Percentiles rank a stretch among this genome's conserved stretches.
Conservation (phyloP, 2,797 vertebrate species). For the Mus caroli region DNA sequence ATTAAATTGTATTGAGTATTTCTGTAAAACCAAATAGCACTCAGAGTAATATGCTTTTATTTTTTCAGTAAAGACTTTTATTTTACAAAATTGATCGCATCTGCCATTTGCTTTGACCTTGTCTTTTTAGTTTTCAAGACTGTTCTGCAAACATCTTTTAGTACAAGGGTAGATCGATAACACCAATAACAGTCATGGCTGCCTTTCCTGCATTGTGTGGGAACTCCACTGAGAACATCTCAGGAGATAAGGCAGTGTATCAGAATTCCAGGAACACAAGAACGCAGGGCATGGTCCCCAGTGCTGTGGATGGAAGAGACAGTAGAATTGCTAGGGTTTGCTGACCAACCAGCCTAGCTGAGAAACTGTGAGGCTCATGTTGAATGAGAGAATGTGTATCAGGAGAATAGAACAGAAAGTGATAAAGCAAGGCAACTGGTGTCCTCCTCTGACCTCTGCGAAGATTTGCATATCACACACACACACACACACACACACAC, state of each 20-base stretch:
- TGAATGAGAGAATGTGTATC: not conserved
- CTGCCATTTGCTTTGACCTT: constrained; percentile 2
- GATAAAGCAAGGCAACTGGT: not conserved
- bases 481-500: not conserved
- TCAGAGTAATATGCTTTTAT: constrained; percentile 5
- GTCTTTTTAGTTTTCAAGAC: constrained; percentile 2
- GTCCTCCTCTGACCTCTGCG: not conserved
- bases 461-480: not conserved
- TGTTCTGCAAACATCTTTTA: not conserved
- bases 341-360: not conserved
- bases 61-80: constrained; percentile 34
- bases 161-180: not conserved
- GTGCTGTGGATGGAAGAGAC: not conserved
- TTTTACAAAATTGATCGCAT: constrained; percentile 37
- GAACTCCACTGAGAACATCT: not conserved
- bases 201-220: not conserved
- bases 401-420: not conserved
- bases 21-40: not conserved
- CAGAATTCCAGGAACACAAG: not conserved
- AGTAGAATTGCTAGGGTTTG: not conserved
- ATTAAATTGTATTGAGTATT: not conserved
- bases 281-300: not conserved
- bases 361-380: not conserved
- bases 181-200: not conserved
- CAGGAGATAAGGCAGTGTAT: not conserved